Base-by-base conservation (phyloP, 2,113 vertebrate genomes). In the Ornithorhynchus anatinus region DNA sequence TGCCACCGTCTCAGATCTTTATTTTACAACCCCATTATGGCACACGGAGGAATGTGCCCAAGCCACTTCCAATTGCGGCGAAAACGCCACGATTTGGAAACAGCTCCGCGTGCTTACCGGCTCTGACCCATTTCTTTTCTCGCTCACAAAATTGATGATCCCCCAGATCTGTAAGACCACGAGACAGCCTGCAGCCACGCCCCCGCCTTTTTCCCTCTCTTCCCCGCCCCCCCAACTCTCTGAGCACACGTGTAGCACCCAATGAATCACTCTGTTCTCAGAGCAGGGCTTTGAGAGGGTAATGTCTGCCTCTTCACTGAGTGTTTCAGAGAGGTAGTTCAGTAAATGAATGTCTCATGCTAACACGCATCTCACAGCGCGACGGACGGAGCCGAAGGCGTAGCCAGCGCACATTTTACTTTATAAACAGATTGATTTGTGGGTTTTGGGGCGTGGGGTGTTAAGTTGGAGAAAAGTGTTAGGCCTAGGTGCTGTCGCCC, bases 391-490 rank as follows among this genome's bases (percentile, higher is more conserved):
- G 72, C 75, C 77, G 61, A 57, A 48, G 82, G 74, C 72, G 75
- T 14, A n/a, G n/a, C 22, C 44, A 0, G 0, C 7, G 14, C 56
- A 48, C 42, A 32, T 33, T 69, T 42, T 29, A 35, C 59, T 31
- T 77, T 56, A 52, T 10, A 35, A 82, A 54, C 19, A 73, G 51
- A 84, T 72, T 33, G 79, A 66, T 81, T 72, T 59, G 20, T 16
- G 0, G n/a, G n/a, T n/a, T n/a, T n/a, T n/a, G n/a, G n/a, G n/a
- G n/a, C n/a, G n/a, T n/a, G n/a, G n/a, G n/a, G n/a, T n/a, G n/a
- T n/a, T n/a, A n/a, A n/a, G n/a, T n/a, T n/a, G n/a, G n/a, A n/a
- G n/a, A n/a, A n/a, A n/a, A n/a, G n/a, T n/a, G n/a, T n/a, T n/a
- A n/a, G n/a, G n/a, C n/a, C n/a, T n/a, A n/a, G n/a, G n/a, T n/a